phyloP scores from a whole-genome alignment of 2,113 vertebrate species.

The Vanacampus margaritifer region DNA sequence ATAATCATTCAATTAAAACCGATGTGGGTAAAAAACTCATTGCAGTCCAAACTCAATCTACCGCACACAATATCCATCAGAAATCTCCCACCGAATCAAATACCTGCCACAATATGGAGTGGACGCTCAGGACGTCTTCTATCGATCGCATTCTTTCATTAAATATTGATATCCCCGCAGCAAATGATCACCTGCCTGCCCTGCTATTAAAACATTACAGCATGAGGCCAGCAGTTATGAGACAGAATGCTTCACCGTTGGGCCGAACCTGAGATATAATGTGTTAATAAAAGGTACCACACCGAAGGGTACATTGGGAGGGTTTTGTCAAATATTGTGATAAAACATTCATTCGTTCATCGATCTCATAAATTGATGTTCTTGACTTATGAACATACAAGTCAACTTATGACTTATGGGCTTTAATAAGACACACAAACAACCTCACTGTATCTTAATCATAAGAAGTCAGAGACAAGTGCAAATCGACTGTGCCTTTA shows the following conservation, averaged over 20 bases:
- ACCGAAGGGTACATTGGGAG: not conserved
- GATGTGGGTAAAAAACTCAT: no score
- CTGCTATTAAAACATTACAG: constrained; percentile 6
- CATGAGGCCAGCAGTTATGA: constrained; percentile 18
- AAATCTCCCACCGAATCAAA: constrained; percentile 41
- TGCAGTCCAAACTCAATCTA: not conserved
- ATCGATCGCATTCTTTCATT: constrained; percentile 50
- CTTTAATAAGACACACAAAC: not conserved
- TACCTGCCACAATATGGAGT: constrained; percentile 34
- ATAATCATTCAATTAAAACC: no score
- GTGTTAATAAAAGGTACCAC: not conserved
- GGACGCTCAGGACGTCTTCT: constrained; percentile 32
- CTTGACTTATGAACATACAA: no score
- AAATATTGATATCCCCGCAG: constrained; percentile 43
- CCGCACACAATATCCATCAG: constrained; percentile 18
- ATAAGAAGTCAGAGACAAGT: not conserved
- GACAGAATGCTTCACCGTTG: not conserved
- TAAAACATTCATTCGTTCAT: no score
- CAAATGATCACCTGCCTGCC: constrained; percentile 36
- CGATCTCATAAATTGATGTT: no score
- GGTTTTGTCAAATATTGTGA: not conserved
- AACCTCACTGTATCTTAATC: not conserved
- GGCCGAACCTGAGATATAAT: not conserved
- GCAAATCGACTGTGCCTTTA: constrained; percentile 14
- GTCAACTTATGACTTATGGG: no score